A percentile compares a stretch with the other conserved stretches of the same genome.
These are phyloP conservation scores for Chelonoidis abingdonii DNA, from an alignment of 2,113 vertebrate genomes.

Conservation along the genomic window DNA sequence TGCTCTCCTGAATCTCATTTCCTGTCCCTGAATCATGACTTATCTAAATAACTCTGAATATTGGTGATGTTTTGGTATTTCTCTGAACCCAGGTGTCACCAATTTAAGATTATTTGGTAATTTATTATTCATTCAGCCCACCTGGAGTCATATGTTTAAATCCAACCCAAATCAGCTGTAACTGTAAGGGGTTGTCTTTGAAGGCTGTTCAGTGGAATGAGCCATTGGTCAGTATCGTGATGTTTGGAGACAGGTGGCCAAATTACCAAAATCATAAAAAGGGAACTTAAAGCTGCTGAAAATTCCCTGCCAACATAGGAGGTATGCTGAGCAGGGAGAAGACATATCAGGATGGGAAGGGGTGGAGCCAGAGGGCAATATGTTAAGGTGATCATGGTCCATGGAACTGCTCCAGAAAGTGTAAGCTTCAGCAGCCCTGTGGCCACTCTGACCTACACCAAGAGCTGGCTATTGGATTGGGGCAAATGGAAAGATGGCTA, in stretches of 20 bases:
- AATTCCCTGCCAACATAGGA: background rate
- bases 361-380: background rate
- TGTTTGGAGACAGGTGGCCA: background rate
- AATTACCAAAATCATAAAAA: background rate
- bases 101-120: background rate
- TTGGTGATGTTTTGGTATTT: background rate
- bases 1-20: background rate
- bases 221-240: background rate
- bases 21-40: background rate
- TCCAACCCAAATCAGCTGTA: background rate
- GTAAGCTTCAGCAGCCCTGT: background rate
- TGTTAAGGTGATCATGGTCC: background rate
- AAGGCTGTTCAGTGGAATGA: background rate
- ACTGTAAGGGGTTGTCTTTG: background rate
- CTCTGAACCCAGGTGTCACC: background rate
- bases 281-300: background rate
- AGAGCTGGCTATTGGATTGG: background rate
- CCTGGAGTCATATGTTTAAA: background rate
- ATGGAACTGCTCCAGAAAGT: background rate
- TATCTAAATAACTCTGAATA: background rate
- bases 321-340: background rate
- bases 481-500: background rate
- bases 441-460: background rate
- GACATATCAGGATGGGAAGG: background rate
- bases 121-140: background rate